These are phyloP conservation scores for Bos javanicus DNA, from an alignment of 2,113 vertebrate species.

Conservation along the genomic window DNA sequence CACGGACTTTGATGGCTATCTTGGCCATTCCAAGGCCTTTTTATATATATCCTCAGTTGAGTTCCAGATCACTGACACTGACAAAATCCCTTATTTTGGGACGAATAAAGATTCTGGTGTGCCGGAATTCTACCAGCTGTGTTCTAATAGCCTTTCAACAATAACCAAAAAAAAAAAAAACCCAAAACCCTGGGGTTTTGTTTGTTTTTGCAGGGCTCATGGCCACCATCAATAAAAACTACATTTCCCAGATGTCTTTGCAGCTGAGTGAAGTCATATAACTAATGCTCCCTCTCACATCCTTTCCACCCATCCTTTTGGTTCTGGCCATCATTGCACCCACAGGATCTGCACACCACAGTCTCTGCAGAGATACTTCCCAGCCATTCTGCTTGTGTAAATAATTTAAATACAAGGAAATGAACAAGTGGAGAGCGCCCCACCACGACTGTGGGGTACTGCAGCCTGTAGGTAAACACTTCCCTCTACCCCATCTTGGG, in stretches of 20 bases:
- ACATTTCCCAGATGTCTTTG: background rate
- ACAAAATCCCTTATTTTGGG: background rate
- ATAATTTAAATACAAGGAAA: background rate
- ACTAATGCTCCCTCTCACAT: background rate
- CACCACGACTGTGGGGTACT: rapidly evolving
- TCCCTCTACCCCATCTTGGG: background rate
- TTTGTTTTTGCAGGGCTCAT: no score
- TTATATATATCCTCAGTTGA: no score
- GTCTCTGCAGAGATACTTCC: background rate
- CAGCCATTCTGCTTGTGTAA: background rate
- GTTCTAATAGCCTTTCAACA: background rate
- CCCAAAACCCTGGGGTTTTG: background rate
- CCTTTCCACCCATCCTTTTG: background rate
- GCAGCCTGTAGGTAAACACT: background rate
- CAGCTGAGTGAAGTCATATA: background rate
- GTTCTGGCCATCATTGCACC: background rate
- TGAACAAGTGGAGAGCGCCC: rapidly evolving
- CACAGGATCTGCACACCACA: background rate
- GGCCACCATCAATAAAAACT: background rate
- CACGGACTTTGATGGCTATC: background rate
- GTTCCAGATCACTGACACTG: background rate
- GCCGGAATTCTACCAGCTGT: background rate
- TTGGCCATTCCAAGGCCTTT: background rate
- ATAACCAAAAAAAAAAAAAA: background rate
- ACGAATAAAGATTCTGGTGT: background rate